Evolutionary conservation across 2,113 vertebrate species (phyloP).

Genomic region (Anolis carolinensis): DNA sequence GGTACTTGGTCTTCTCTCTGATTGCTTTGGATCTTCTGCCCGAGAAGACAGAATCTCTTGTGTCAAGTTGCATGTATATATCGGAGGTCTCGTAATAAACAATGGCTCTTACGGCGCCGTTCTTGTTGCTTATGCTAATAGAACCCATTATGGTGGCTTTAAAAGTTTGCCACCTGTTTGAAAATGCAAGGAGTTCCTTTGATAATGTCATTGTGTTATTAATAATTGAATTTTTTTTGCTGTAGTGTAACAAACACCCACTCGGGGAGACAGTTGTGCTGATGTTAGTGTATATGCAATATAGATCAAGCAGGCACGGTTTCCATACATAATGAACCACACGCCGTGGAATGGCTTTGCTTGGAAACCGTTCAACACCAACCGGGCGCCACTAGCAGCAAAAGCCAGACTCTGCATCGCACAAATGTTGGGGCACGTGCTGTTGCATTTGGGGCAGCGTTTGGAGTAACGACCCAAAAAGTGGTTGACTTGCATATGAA

Average conservation of each 20-base stretch:
- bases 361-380: neutral
- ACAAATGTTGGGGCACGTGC: neutral
- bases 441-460: neutral
- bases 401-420: neutral
- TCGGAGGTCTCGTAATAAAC: neutral
- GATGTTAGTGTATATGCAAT: fast-evolving
- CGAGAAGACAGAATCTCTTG: neutral
- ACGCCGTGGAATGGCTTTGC: neutral
- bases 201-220: neutral
- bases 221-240: neutral
- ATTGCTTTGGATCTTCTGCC: neutral
- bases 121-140: slow-evolving; percentile 42
- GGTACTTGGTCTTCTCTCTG: neutral
- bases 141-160: slow-evolving; percentile 63
- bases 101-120: neutral
- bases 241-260: neutral
- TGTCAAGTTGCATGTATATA: neutral
- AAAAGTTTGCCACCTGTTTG: slow-evolving; percentile 48
- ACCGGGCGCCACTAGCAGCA: neutral
- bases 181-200: slow-evolving; percentile 25
- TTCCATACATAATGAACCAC: slow-evolving; percentile 16
- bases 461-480: too few relatives aligned
- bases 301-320: neutral
- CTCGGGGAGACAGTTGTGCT: neutral
- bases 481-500: too few relatives aligned